Base-by-base conservation (phyloP, 2,797 vertebrate species). In the Manis javanica region DNA sequence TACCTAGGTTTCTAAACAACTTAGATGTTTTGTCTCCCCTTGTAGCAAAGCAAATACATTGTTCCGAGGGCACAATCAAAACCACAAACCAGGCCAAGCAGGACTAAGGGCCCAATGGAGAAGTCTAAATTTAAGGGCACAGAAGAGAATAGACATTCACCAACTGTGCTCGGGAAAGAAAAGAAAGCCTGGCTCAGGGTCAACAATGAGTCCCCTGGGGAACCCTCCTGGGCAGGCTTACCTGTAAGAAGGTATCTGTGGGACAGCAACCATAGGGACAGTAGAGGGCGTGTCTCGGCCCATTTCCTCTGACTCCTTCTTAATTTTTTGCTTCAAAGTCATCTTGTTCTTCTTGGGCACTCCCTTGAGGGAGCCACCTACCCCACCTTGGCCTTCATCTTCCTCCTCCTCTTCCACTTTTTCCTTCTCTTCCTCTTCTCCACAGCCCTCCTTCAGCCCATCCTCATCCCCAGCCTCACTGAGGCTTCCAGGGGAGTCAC, bases 211-310 rank as follows among this genome's bases (percentile, higher is more conserved):
- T 81, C 21, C 23, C 23, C 12, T 8, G 7, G 87, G 89, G 64
- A 83, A 53, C 29, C 49, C 74, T 66, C n/a, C 57, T 31, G 51
- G 84, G 57, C 63, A 96, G 29, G 74, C 99, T 98, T 97, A 99
- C 99, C 99, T 99, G 98, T 99, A 99, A 87, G 99, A 99, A 3
- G 99, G 99, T 94, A 99, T 99, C 98, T 99, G 99, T 86, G 99
- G 34, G 37, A 99, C 98, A 2, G 98, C 92, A 97, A 99, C 98
- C 98, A 99, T 89, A 1, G 99, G 99, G 78, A 98, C 92, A 55
- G 98, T 98, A 0, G 98, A 98, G 6, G 90, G 97, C n/a, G 94
- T 98, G 10, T 97, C 97, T 68, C 64, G 96, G 46, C 97, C 75
- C 37, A 98, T 83, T 0, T 99, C 99, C 59, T 98, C 91, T 66